Percentiles rank a stretch among this genome's conserved stretches.
phyloP scores from a whole-genome alignment of 64 coral and sea anemone genomes.

The Pocillopora damicornis region DNA sequence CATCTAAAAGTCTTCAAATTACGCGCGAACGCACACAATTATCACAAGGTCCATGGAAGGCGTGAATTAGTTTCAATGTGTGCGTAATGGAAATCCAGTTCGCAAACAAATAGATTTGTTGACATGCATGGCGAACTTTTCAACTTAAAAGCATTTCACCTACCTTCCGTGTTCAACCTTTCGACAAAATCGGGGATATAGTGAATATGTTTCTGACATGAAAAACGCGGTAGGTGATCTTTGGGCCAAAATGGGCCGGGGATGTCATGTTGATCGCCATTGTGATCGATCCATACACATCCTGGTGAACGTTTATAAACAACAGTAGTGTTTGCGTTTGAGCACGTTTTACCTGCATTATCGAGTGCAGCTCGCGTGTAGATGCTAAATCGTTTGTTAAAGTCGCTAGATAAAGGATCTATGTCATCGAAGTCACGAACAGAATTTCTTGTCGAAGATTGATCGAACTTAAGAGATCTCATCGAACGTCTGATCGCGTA shows the following conservation, averaged over 20 bases:
- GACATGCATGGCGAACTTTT: background rate
- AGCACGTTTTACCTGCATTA: constrained; percentile 14
- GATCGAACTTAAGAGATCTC: constrained; percentile 5
- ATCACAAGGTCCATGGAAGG: background rate
- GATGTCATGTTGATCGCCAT: constrained; percentile 59
- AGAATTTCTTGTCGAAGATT: background rate
- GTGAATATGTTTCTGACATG: constrained; percentile 62
- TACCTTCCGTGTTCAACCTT: constrained; percentile 77
- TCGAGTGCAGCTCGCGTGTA: constrained; percentile 70
- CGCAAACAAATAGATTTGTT: constrained; percentile 5
- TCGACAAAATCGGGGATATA: constrained; percentile 73
- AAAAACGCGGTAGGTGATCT: constrained; percentile 78
- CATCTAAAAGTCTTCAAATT: background rate
- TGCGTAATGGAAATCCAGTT: background rate
- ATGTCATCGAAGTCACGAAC: constrained; percentile 16
- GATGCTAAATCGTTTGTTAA: constrained; percentile 48
- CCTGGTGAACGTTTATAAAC: constrained; percentile 58
- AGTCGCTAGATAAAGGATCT: constrained; percentile 66
- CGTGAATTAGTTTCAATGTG: background rate
- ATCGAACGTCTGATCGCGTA: constrained; percentile 42
- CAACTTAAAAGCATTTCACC: constrained; percentile 1
- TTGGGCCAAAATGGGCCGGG: constrained; percentile 87
- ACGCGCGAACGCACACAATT: background rate
- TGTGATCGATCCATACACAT: constrained; percentile 57
- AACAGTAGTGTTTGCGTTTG: background rate